These are phyloP conservation scores for Spodoptera frugiperda DNA, from an alignment of 1,140 invertebrate species.

Conservation along the genomic window DNA sequence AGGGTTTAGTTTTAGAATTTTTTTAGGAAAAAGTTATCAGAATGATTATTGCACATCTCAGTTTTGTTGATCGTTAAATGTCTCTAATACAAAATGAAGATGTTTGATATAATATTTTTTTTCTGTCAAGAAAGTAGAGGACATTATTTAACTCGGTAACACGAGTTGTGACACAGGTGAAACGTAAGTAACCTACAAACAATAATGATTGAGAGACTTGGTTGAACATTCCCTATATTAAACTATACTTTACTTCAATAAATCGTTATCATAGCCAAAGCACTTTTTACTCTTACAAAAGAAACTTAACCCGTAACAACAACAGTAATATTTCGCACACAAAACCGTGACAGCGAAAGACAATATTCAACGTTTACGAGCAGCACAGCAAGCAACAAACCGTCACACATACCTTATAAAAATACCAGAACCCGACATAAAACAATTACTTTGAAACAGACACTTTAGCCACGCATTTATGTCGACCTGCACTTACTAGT, in stretches of 20 bases:
- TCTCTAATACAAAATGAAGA: too few species aligned
- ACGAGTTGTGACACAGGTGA: too few species aligned
- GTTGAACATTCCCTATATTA: too few species aligned
- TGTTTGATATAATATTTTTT: too few species aligned
- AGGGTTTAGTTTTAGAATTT: too few species aligned
- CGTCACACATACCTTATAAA: constrained; percentile 36
- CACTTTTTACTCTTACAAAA: not conserved
- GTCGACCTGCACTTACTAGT: constrained; percentile 19
- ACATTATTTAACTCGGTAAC: too few species aligned
- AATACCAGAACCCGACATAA: constrained; percentile 22
- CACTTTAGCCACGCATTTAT: constrained; percentile 19
- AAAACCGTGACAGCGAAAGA: constrained; percentile 11
- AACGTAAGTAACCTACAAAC: too few species aligned
- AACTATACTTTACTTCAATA: not conserved
- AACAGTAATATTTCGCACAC: constrained; percentile 22
- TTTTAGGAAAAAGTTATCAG: too few species aligned
- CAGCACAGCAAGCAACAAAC: constrained; percentile 17
- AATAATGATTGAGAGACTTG: too few species aligned
- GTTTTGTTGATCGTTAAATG: too few species aligned
- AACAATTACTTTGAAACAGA: constrained; percentile 36
- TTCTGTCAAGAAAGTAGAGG: too few species aligned
- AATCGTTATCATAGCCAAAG: not conserved
- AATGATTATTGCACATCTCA: too few species aligned
- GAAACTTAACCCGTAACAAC: constrained; percentile 8
- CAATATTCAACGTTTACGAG: constrained; percentile 28